phyloP scores from a whole-genome alignment of 2,797 vertebrate species.

The Sebastes diploproa region DNA sequence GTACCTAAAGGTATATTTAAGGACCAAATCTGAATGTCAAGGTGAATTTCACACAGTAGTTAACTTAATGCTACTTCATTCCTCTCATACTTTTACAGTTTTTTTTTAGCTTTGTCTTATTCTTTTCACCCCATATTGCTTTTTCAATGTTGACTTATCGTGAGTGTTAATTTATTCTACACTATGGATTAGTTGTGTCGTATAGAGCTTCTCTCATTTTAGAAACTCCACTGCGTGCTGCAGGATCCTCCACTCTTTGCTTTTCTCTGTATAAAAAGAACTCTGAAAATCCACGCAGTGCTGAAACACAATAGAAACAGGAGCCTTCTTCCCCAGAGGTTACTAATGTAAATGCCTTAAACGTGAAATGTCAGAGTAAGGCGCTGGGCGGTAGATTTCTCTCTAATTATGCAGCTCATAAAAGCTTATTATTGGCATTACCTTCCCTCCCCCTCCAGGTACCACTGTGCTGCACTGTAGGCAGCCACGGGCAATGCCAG shows the following conservation, averaged over 20 bases:
- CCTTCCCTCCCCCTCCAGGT: constrained; percentile 8
- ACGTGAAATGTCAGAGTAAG: constrained; percentile 36
- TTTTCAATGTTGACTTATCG: background rate
- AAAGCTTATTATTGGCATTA: constrained; percentile 48
- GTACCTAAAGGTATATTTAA: too few relatives aligned
- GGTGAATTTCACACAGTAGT: background rate
- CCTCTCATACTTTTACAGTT: background rate
- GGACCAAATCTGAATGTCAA: background rate
- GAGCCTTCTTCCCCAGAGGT: background rate
- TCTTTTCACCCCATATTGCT: background rate
- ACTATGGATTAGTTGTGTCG: background rate
- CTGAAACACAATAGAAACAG: background rate
- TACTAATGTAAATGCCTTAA: constrained; percentile 20
- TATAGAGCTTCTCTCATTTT: background rate
- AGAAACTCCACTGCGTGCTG: background rate
- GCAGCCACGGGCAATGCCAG: constrained; percentile 2
- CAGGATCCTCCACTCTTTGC: background rate
- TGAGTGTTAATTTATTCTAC: background rate
- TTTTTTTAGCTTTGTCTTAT: background rate
- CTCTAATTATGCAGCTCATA: constrained; percentile 47
- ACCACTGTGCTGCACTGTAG: constrained; percentile 10
- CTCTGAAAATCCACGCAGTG: background rate
- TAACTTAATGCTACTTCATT: background rate
- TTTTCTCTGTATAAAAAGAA: background rate
- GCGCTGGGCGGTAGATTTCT: constrained; percentile 10